A percentile compares a stretch with the other conserved stretches of the same genome.
Conservation (phyloP, 1,140 invertebrate species). For the Papilio aristodemus region DNA sequence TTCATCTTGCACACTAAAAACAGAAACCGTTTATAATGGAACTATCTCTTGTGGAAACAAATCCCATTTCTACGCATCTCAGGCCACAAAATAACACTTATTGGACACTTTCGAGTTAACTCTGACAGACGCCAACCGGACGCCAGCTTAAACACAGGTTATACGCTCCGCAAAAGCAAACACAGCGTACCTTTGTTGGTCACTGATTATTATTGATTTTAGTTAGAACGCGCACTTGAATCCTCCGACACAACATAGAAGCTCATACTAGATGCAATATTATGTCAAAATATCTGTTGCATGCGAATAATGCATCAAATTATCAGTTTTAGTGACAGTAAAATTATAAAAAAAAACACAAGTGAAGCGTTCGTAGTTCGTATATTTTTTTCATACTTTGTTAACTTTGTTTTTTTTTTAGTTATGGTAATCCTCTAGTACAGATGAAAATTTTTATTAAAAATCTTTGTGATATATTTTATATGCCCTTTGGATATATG, state of each 20-base stretch:
- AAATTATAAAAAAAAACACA: constrained; percentile 80
- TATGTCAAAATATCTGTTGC: constrained; percentile 75
- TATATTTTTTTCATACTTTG: constrained; percentile 67
- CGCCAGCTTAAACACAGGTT: constrained; percentile 80
- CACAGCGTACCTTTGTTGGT: constrained; percentile 80
- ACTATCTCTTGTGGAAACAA: constrained; percentile 42
- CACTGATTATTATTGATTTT: constrained; percentile 79
- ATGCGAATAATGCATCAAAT: constrained; percentile 77
- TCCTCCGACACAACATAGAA: constrained; percentile 58
- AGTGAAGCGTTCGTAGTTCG: constrained; percentile 70
- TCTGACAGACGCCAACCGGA: constrained; percentile 80
- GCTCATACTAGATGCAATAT: constrained; percentile 73
- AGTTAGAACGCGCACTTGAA: constrained; percentile 71
- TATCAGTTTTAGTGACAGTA: constrained; percentile 74
- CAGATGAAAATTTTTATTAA: background rate
- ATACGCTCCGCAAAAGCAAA: constrained; percentile 74
- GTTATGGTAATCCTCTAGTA: constrained; percentile 46
- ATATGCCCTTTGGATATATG: too few relatives aligned
- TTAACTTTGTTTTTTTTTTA: constrained; percentile 56
- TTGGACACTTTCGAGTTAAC: constrained; percentile 61
- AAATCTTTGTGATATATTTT: too few relatives aligned
- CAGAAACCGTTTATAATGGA: constrained; percentile 55
- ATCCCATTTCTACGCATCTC: constrained; percentile 48
- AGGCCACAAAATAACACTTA: constrained; percentile 54
- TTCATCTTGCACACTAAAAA: constrained; percentile 79